Percentiles rank a stretch among this genome's conserved stretches.
phyloP scores from a whole-genome alignment of 2,888 invertebrate genomes.

The Drosophila rellima region DNA sequence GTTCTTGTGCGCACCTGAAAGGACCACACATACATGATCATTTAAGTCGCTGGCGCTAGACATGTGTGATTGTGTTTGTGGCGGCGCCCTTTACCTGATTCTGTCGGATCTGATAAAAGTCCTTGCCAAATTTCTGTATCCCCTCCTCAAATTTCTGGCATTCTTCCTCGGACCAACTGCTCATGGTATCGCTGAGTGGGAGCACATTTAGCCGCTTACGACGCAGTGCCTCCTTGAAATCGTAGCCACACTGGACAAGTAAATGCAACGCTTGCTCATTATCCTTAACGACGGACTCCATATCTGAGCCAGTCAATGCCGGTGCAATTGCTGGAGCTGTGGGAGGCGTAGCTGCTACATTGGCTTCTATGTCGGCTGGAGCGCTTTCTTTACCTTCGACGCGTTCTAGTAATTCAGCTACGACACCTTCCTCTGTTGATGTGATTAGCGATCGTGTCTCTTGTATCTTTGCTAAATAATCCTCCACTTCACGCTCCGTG shows the following conservation, averaged over 20 bases:
- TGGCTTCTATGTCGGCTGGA: background rate
- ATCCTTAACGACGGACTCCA: slow-evolving; percentile 86
- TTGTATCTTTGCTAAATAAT: slow-evolving; percentile 88
- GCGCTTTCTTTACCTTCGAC: slow-evolving; percentile 13
- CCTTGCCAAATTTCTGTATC: slow-evolving; percentile 96
- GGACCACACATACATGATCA: slow-evolving; percentile 15
- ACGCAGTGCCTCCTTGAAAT: slow-evolving; percentile 96
- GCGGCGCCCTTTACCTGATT: slow-evolving; percentile 89
- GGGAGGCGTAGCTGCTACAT: slow-evolving; percentile 1
- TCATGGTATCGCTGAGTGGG: slow-evolving; percentile 91
- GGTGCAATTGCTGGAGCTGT: slow-evolving; percentile 1
- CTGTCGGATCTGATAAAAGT: slow-evolving; percentile 97
- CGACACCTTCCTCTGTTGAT: slow-evolving; percentile 20
- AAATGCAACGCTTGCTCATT: slow-evolving; percentile 96
- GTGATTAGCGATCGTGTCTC: slow-evolving; percentile 65
- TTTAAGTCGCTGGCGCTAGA: too few species aligned
- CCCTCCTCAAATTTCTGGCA: slow-evolving; percentile 98
- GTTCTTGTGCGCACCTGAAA: slow-evolving; percentile 92
- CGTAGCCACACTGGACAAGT: slow-evolving; percentile 97
- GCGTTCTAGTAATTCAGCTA: background rate
- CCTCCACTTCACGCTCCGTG: slow-evolving; percentile 91
- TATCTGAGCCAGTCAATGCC: slow-evolving; percentile 28
- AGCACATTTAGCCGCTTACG: slow-evolving; percentile 91
- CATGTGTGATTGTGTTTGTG: slow-evolving; percentile 7
- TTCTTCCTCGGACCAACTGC: slow-evolving; percentile 98